These are phyloP conservation scores for Sylvilagus bachmani DNA, from an alignment of 2,113 vertebrate species.

Conservation along the genomic window DNA sequence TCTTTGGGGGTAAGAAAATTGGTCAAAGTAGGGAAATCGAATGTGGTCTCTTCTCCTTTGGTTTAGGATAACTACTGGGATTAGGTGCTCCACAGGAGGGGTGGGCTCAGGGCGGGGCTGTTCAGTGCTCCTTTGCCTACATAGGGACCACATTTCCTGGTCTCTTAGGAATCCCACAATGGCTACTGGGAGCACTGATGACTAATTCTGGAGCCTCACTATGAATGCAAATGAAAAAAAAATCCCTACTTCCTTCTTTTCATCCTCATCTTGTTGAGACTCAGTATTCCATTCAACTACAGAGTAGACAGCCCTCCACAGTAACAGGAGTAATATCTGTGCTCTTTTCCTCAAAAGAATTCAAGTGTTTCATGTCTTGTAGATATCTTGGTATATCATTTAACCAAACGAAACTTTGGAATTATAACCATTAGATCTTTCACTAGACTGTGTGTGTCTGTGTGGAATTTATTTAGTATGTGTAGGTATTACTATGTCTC, in stretches of 20 bases:
- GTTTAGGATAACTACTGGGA: not conserved
- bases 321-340: not conserved
- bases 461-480: not conserved
- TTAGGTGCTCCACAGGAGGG: not conserved
- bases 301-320: not conserved
- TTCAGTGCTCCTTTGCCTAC: not conserved
- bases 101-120: too few species aligned
- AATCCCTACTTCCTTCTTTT: not conserved
- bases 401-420: not conserved
- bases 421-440: not conserved
- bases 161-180: not conserved
- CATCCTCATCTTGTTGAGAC: not conserved
- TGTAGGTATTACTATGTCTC: not conserved
- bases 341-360: slow-evolving; percentile 7
- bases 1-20: not conserved
- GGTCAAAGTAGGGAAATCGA: not conserved
- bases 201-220: not conserved
- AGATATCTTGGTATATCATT: not conserved
- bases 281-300: not conserved
- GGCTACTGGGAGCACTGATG: not conserved
- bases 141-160: not conserved
- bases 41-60: not conserved
- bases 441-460: not conserved
- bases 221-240: not conserved
- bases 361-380: not conserved